Conservation (phyloP, 2,888 invertebrate genomes). For the Globia sparganii region DNA sequence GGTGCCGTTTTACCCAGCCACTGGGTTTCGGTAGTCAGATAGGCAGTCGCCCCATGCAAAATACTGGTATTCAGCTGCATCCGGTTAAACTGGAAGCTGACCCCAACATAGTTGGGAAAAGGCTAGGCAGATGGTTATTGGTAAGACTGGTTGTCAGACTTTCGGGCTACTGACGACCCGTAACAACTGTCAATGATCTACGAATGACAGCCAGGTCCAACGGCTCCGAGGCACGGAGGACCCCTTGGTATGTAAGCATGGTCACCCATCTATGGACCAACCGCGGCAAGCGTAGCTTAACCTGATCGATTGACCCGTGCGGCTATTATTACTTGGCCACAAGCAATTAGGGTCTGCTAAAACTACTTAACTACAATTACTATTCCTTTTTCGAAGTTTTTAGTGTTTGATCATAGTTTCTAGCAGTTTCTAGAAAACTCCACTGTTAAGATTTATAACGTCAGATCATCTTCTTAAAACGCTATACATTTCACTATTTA, state of each 20-base stretch:
- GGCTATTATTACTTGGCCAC: background rate
- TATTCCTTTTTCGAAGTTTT: background rate
- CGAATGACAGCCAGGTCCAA: background rate
- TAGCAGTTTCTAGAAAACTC: background rate
- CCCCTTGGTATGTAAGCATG: background rate
- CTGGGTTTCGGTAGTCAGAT: too few species aligned
- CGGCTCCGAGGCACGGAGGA: too few species aligned
- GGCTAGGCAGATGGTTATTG: too few species aligned
- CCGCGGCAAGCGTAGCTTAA: background rate
- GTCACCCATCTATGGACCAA: background rate
- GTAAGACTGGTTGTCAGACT: too few species aligned
- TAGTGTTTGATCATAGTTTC: background rate
- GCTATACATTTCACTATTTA: slow-evolving; percentile 31
- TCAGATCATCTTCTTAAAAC: slow-evolving; percentile 23
- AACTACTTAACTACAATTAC: background rate
- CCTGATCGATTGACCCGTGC: background rate
- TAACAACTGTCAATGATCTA: background rate
- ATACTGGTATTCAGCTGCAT: background rate
- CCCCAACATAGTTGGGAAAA: too few species aligned
- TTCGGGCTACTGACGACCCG: too few species aligned
- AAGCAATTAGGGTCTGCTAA: background rate
- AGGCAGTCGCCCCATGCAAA: too few species aligned
- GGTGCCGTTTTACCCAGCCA: too few species aligned
- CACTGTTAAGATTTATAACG: slow-evolving; percentile 3
- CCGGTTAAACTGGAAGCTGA: too few species aligned